A percentile compares a stretch with the other conserved stretches of the same genome.
phyloP scores from a whole-genome alignment of 2,888 invertebrate genomes.

The Pachliopta kotzebuea region DNA sequence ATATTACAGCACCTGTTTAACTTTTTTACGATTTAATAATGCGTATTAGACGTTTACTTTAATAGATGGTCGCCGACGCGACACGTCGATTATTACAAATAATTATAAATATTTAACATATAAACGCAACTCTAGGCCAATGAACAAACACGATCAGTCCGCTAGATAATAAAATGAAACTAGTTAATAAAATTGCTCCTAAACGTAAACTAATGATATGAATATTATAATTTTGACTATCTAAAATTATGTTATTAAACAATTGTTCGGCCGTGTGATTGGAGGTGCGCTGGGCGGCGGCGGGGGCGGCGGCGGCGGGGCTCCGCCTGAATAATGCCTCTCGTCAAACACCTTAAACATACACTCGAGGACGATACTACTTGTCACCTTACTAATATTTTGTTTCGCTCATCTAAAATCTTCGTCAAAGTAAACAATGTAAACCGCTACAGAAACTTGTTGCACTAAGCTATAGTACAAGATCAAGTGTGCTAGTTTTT shows the following conservation, averaged over 20 bases:
- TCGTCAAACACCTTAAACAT: conserved; percentile 52
- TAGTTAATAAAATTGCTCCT: conserved; percentile 65
- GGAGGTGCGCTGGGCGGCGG: conserved; percentile 46
- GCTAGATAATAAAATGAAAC: conserved; percentile 49
- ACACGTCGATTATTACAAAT: conserved; percentile 38
- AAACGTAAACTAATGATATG: conserved; percentile 80
- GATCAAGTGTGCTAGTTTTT: conserved; percentile 64
- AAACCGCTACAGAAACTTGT: conserved; percentile 65
- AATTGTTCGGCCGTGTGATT: conserved; percentile 46
- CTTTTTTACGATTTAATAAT: conserved; percentile 62
- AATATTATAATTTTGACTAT: conserved; percentile 77
- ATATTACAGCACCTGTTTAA: conserved; percentile 57
- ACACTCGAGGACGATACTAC: conserved; percentile 54
- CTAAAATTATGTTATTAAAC: conserved; percentile 60
- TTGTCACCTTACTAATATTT: conserved; percentile 49
- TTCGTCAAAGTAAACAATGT: conserved; percentile 61
- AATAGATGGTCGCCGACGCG: conserved; percentile 46
- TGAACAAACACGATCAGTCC: conserved; percentile 60
- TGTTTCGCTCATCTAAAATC: conserved; percentile 38
- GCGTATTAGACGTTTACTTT: conserved; percentile 56
- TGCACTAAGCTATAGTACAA: conserved; percentile 69
- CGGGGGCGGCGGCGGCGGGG: conserved; percentile 33
- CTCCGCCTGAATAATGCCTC: conserved; percentile 47
- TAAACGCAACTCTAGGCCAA: conserved; percentile 64
- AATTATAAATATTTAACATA: conserved; percentile 46